phyloP scores from a whole-genome alignment of 2,113 vertebrate genomes.

The Pithys albifrons region DNA sequence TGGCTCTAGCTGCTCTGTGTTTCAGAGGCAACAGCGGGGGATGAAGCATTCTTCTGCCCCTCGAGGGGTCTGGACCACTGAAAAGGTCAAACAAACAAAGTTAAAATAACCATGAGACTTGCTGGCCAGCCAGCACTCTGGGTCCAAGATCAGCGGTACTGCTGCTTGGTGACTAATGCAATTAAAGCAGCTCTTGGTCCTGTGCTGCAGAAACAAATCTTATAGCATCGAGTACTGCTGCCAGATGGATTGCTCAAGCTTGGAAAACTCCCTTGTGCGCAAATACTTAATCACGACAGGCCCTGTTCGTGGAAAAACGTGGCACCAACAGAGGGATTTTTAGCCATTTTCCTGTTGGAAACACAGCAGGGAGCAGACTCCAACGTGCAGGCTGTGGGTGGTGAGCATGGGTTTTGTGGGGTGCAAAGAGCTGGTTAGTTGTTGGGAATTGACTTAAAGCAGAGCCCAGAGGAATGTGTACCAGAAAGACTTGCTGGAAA shows the following conservation, averaged over 20 bases:
- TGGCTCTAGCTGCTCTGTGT: not conserved
- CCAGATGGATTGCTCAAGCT: conserved; percentile 78
- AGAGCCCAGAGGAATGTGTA: fast-evolving
- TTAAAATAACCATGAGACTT: conserved; percentile 32
- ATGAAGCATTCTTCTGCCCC: conserved; percentile 6
- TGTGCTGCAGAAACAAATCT: conserved; percentile 40
- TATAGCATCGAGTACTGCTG: not conserved
- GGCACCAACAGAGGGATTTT: not conserved
- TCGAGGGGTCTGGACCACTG: conserved; percentile 15
- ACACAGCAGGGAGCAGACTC: not conserved
- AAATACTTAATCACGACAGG: conserved; percentile 62
- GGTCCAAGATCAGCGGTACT: conserved; percentile 53
- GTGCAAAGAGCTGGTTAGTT: not conserved
- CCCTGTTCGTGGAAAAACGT: conserved; percentile 60
- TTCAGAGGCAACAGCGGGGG: not conserved
- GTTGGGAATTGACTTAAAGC: not conserved
- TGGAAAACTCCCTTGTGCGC: conserved; percentile 61
- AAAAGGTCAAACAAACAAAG: conserved; percentile 47
- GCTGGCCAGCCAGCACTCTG: conserved; percentile 29
- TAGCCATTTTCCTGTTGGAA: conserved; percentile 5
- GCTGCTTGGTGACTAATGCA: conserved; percentile 71
- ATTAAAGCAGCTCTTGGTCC: conserved; percentile 50
- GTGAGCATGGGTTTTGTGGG: not conserved
- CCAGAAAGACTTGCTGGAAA: not conserved
- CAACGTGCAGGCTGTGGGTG: fast-evolving